phyloP scores from a whole-genome alignment of 2,113 vertebrate genomes.

The Cebus imitator region DNA sequence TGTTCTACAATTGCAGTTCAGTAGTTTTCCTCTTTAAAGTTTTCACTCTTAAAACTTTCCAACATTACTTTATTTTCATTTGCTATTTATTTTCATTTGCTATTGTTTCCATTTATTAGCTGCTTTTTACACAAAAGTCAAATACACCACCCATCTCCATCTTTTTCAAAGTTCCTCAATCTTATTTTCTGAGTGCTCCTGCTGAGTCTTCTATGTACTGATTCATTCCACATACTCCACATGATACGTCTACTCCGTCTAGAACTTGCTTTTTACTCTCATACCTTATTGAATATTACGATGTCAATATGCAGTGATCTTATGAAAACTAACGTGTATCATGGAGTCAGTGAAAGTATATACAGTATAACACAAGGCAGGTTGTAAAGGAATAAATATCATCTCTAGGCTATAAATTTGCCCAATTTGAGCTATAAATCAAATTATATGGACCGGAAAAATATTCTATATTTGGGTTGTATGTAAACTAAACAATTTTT shows the following conservation, averaged over 20 bases:
- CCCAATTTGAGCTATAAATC: background rate
- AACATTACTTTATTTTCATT: background rate
- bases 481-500: background rate
- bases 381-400: background rate
- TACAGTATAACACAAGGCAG: background rate
- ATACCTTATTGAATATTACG: background rate
- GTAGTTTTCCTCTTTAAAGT: background rate
- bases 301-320: background rate
- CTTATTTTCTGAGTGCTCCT: background rate
- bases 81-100: background rate
- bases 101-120: background rate
- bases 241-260: background rate
- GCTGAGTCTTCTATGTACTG: background rate
- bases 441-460: background rate
- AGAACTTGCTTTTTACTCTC: background rate
- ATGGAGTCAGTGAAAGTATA: background rate
- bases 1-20: background rate
- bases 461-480: background rate
- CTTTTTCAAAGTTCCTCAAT: background rate
- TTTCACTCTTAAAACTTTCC: background rate
- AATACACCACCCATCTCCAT: background rate
- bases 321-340: background rate
- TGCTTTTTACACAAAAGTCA: background rate
- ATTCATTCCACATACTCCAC: background rate
- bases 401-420: background rate